phyloP scores from a whole-genome alignment of 1,140 invertebrate genomes.

The Thaumetopoea pityocampa region DNA sequence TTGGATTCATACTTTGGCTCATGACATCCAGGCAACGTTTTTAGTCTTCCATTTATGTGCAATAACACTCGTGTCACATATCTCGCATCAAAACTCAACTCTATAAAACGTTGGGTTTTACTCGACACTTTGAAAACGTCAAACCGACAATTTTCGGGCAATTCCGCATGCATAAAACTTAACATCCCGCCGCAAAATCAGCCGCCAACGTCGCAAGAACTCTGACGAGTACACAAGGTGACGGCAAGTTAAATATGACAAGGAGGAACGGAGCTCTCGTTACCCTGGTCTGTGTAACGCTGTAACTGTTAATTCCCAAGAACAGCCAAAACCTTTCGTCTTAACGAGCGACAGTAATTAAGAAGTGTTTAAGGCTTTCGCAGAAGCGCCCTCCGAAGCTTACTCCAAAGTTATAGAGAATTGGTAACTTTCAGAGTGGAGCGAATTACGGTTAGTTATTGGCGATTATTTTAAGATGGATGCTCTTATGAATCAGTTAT shows the following conservation, averaged over 20 bases:
- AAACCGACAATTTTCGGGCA: slow-evolving; percentile 57
- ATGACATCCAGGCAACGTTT: no score
- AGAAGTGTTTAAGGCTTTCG: slow-evolving; percentile 46
- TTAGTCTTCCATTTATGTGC: no score
- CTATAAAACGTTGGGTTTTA: no score
- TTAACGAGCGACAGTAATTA: slow-evolving; percentile 58
- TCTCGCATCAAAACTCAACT: no score
- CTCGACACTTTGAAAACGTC: slow-evolving; percentile 47
- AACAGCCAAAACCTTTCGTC: slow-evolving; percentile 59
- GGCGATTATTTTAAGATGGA: no score
- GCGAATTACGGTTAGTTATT: slow-evolving; percentile 5
- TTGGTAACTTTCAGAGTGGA: slow-evolving; percentile 13
- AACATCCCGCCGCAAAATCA: slow-evolving; percentile 25
- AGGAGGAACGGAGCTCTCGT: slow-evolving; percentile 16
- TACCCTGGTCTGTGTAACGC: slow-evolving; percentile 21
- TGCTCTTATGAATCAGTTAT: no score
- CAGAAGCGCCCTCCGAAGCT: slow-evolving; percentile 1
- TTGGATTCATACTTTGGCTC: no score
- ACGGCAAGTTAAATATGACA: slow-evolving; percentile 2
- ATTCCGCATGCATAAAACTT: slow-evolving; percentile 35
- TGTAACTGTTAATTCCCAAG: slow-evolving; percentile 59
- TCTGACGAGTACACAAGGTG: not conserved
- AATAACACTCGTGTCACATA: no score
- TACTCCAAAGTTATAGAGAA: slow-evolving; percentile 7
- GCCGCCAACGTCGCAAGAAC: slow-evolving; percentile 10